Base-by-base conservation (phyloP, 35 echinoderm and acorn worm species). In the Nesometra sesokonis region DNA sequence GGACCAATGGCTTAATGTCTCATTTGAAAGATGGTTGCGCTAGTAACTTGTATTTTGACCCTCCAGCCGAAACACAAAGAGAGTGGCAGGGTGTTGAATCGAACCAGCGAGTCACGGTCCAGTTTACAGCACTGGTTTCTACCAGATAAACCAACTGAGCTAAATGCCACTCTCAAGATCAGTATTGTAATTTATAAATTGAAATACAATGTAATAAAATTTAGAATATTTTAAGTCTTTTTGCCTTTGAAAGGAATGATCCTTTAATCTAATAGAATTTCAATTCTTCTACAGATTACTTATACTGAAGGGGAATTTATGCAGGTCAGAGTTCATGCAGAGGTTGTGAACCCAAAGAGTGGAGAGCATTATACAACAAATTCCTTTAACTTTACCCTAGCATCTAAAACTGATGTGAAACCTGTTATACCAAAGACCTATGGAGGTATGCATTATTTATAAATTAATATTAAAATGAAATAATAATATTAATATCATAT, bases 371-470 rank as follows among this genome's bases (percentile, higher is more conserved):
- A 94, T 67, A 99, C 92, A 17, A 94, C 92, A 30, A 94, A 99
- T 82, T 90, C 92, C 1, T 99, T 99, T 79, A 93, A 99, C 79
- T 99, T 94, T 47, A 99, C 96, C 32, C 67, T 94, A 34, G 88
- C 77, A n/a, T 79, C 82, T 34, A 86, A 91, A 29, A 85, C 47
- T 11, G 46, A 85, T 0, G 89, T 99, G 13, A 84, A 85, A 17
- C 77, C 67, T 46, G 96, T 99, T 11, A 78, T 89, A 57, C 96
- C 96, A 77, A 94, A 94, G 85, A 94, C 96, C 13, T 99, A 94
- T 79, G 92, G 92, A 85, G 96, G 96, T 99, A 86, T 86, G 92
- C 79, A 84, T 27, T 77, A 21, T 21, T 32, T 31, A 0, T 9
- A 5, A 30, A 32, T 47, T 46, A 38, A 84, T 33, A 3, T 33